These are phyloP conservation scores for Hystrix cristata DNA, from an alignment of 2,113 vertebrate species.

Conservation along the genomic window DNA sequence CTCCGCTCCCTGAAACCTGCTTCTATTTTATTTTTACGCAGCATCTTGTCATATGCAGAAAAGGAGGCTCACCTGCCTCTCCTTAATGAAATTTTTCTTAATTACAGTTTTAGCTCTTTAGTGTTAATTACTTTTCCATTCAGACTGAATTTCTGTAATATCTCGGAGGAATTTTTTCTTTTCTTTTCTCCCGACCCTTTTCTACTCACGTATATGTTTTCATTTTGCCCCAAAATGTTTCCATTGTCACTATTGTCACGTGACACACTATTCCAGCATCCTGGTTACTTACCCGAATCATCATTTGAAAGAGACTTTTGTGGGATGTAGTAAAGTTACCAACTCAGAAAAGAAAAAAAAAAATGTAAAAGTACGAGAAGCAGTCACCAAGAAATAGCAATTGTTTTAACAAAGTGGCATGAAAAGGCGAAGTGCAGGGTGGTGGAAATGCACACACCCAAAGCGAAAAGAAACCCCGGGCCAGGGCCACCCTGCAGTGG, in stretches of 20 bases:
- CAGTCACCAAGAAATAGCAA: neutral
- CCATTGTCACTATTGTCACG: conserved; percentile 81
- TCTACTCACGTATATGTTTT: conserved; percentile 71
- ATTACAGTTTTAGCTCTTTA: conserved; percentile 91
- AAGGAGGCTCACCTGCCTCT: conserved; percentile 86
- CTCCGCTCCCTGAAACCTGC: conserved; percentile 86
- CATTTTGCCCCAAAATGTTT: conserved; percentile 84
- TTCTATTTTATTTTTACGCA: conserved; percentile 85
- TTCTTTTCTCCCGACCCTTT: neutral
- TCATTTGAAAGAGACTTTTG: conserved; percentile 77
- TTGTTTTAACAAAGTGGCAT: conserved; percentile 9
- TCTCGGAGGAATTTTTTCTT: conserved; percentile 82
- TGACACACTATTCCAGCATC: neutral
- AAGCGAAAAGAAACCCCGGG: neutral
- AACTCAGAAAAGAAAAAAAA: neutral
- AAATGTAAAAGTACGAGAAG: neutral
- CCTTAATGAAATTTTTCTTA: conserved; percentile 91
- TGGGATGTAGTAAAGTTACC: conserved; percentile 79
- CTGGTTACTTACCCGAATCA: conserved; percentile 72
- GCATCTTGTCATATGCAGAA: conserved; percentile 87
- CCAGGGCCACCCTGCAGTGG: neutral
- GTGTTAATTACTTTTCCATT: conserved; percentile 91
- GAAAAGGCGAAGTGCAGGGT: neutral
- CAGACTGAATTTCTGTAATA: conserved; percentile 84
- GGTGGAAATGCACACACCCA: neutral